Conservation (phyloP, 2,113 vertebrate genomes). For the Tretioscincus oriximinensis region DNA sequence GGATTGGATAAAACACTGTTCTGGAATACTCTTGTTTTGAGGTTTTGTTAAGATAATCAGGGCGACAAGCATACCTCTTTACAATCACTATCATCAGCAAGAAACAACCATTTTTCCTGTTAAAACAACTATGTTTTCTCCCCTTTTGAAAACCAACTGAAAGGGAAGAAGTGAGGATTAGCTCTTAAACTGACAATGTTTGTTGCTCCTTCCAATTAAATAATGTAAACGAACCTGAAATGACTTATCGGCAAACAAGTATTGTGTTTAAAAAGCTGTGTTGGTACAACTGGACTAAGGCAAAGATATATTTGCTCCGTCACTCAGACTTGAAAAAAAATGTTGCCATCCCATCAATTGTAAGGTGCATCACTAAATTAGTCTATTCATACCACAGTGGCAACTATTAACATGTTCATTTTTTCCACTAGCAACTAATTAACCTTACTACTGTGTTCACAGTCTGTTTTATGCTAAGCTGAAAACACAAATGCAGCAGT, state of each 20-base stretch:
- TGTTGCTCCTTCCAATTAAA: constrained; percentile 55
- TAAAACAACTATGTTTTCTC: constrained; percentile 12
- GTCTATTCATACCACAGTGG: constrained; percentile 34
- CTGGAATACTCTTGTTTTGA: too few relatives aligned
- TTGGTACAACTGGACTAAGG: constrained; percentile 39
- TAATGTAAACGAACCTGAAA: constrained; percentile 56
- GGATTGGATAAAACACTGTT: too few relatives aligned
- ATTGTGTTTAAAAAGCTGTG: constrained; percentile 47
- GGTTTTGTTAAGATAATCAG: too few relatives aligned
- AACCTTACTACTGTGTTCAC: constrained; percentile 30
- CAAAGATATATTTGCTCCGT: constrained; percentile 45
- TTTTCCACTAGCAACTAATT: constrained; percentile 50
- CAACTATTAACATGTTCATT: constrained; percentile 39
- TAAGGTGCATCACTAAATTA: constrained; percentile 39
- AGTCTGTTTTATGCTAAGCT: constrained; percentile 23
- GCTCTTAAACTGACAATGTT: constrained; percentile 43
- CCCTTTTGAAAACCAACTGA: neutral
- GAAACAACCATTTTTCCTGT: constrained; percentile 19
- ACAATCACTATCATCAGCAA: neutral
- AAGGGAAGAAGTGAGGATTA: constrained; percentile 10
- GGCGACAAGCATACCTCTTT: too few relatives aligned
- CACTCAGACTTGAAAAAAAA: constrained; percentile 45
- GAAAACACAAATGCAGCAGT: neutral
- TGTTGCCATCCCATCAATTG: constrained; percentile 36
- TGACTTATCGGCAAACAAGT: constrained; percentile 42